phyloP scores from a whole-genome alignment of 53 echinoderm and acorn worm genomes.

The Temnopleurus reevesii region DNA sequence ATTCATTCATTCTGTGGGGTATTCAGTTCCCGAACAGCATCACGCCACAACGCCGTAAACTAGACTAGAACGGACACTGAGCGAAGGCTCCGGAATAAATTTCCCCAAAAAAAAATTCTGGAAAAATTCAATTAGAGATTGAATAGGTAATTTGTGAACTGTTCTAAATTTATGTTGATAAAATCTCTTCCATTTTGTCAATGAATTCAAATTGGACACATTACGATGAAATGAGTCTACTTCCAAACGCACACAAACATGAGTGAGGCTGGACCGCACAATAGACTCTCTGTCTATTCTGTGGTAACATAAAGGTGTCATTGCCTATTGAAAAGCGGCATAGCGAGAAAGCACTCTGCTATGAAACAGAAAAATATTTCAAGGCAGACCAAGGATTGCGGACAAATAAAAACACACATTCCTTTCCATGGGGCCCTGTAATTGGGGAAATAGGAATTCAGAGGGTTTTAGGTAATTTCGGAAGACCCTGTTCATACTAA shows the following conservation, averaged over 20 bases:
- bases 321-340: background rate
- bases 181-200: no score
- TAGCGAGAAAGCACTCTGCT: conserved; percentile 2
- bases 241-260: background rate
- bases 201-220: no score
- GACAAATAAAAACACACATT: conserved; percentile 35
- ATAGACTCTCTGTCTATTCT: background rate
- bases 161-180: no score
- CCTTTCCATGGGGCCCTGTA: background rate
- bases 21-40: no score
- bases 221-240: background rate
- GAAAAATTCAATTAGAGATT: no score
- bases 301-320: background rate
- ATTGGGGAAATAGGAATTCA: background rate
- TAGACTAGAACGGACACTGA: no score
- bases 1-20: no score
- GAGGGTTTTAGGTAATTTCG: background rate
- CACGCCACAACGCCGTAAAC: no score
- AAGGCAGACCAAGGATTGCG: background rate
- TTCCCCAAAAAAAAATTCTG: no score
- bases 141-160: no score
- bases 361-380: conserved; percentile 1
- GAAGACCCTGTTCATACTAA: background rate
- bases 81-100: no score
- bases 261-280: background rate